These are phyloP conservation scores for Orycteropus afer DNA, from an alignment of 2,113 vertebrate genomes.

Conservation along the genomic window DNA sequence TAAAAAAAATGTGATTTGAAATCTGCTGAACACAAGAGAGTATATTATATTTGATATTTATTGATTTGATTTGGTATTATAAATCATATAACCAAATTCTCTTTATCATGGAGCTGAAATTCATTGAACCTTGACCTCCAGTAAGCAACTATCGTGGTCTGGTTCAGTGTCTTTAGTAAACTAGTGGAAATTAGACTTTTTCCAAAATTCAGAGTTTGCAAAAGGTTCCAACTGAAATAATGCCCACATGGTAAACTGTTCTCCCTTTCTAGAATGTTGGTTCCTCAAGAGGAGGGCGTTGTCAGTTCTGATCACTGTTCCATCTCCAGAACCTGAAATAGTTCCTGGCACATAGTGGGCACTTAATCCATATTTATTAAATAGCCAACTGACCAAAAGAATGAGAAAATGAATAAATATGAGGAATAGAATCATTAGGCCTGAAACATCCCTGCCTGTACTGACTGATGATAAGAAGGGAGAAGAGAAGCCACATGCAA, in stretches of 20 bases:
- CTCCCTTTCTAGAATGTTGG: not conserved
- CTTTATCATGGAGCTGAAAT: not conserved
- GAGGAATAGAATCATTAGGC: not conserved
- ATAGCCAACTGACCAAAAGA: not conserved
- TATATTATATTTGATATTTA: not conserved
- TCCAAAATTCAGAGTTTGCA: constrained; percentile 46
- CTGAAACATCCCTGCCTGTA: not conserved
- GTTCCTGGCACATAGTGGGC: not conserved
- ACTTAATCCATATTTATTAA: not conserved
- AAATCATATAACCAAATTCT: not conserved
- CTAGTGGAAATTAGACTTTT: constrained; percentile 9
- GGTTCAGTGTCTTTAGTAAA: not conserved
- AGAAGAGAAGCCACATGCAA: not conserved
- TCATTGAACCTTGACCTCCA: not conserved
- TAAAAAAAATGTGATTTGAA: not conserved
- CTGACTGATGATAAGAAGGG: not conserved
- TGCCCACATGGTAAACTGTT: not conserved
- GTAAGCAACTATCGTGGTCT: not conserved
- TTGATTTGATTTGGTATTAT: not conserved
- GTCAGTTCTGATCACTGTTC: not conserved
- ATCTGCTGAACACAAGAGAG: not conserved
- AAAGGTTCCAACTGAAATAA: constrained; percentile 22
- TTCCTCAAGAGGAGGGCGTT: not conserved
- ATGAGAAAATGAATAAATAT: not conserved
- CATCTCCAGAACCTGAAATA: not conserved